Evolutionary conservation across 2,797 vertebrate species (phyloP), one percentile per base, ranked within the genome.

Genomic region (Buphagus erythrorhynchus): DNA sequence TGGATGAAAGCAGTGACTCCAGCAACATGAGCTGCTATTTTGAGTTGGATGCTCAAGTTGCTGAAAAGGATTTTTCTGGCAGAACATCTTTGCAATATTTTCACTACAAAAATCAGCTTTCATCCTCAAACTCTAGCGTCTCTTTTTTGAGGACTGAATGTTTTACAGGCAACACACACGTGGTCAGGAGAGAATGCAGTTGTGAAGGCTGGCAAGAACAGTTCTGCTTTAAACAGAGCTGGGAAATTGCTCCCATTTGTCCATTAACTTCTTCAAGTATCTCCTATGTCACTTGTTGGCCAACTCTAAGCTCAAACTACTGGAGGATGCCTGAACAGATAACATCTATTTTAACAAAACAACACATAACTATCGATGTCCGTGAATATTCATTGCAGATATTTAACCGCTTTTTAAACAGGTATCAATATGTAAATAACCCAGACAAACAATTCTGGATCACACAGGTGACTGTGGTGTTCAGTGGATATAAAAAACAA

Each of bases 31-130:
- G 45, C 74, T 89, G 90, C 76, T 96, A 87, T 92, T 96, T 95
- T 87, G 74, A 92, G 55, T 51, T 92, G 86, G 78, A 95, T 88
- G 52, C 63, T 93, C 48, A 88, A 96, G 55, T 76, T 87, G 57
- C 55, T 85, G 89, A 92, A 93, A 93, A 93, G 67, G 69, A 90
- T 63, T 79, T 90, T 96, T 90, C 86, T 96, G 95, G 93, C 95
- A 95, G 77, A 93, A 94, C 59, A 96, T 93, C 77, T 94, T 88
- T 92, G 74, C 88, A 93, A 68, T 96, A 95, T 97, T 97, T 97
- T 90, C 4, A 24, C 86, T 95, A 85, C 52, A 94, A 91, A 94
- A 94, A 67, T 76, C 80, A 90, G 80, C 90, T 97, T 95, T 96
- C 80, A 91, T 90, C 77, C 59, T 93, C 51, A 46, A 46, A 87